Evolutionary conservation across 2,888 invertebrate species (phyloP).

Genomic region (Timema cristinae): DNA sequence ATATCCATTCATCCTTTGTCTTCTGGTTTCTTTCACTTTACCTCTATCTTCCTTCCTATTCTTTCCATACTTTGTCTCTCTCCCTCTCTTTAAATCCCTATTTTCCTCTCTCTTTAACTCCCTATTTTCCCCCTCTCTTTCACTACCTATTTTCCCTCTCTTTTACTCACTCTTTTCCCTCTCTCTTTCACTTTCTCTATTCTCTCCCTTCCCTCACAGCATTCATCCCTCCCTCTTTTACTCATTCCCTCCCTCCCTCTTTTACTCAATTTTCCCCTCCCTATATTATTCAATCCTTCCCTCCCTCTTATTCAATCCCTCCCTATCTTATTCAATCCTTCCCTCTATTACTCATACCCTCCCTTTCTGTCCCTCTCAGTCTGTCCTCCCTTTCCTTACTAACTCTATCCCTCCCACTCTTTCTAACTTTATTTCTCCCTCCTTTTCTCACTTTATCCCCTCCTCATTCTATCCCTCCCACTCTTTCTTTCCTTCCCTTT

Average conservation of each 20-base stretch:
- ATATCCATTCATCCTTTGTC: not conserved
- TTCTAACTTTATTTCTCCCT: not conserved
- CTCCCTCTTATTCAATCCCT: not conserved
- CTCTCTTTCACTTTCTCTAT: not conserved
- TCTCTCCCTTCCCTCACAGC: not conserved
- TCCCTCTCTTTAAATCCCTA: not conserved
- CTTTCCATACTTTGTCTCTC: not conserved
- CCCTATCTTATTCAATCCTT: not conserved
- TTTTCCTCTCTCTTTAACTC: not conserved
- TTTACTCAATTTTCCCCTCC: not conserved
- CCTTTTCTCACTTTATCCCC: not conserved
- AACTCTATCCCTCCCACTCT: not conserved
- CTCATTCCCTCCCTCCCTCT: not conserved
- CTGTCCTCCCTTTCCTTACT: not conserved
- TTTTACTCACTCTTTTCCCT: not conserved
- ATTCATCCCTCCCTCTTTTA: not conserved
- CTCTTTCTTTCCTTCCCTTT: not conserved
- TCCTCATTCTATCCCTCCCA: not conserved
- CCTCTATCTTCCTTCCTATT: not conserved
- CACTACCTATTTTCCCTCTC: not conserved
- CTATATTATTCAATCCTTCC: not conserved
- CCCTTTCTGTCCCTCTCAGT: not conserved
- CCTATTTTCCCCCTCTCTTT: no score
- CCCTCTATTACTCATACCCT: not conserved
- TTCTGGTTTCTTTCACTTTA: not conserved